Conservation (phyloP, 30 jellyfish, hydroid and myxozoan genomes). For the Aurelia aurita complex sp. Pacific region DNA sequence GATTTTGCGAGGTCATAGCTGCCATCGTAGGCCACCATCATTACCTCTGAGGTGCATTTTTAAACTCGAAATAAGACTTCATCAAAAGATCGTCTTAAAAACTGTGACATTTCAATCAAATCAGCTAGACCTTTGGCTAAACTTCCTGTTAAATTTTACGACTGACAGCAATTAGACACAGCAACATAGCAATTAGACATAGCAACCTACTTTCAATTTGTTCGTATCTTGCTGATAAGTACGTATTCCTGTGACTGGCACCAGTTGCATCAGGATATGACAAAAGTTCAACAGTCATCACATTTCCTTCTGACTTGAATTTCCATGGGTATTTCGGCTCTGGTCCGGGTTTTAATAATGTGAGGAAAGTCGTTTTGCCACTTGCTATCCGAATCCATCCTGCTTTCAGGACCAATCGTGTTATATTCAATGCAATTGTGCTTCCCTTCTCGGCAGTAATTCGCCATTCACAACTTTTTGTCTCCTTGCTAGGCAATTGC, state of each 20-base stretch:
- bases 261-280: slow-evolving; percentile 67
- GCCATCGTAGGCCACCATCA: too few relatives aligned
- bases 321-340: slow-evolving; percentile 67
- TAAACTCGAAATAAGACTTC: too few relatives aligned
- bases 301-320: slow-evolving; percentile 55
- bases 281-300: slow-evolving; percentile 56
- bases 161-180: background rate
- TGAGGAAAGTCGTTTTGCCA: slow-evolving; percentile 53
- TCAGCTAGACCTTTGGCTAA: too few relatives aligned
- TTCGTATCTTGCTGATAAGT: slow-evolving; percentile 26
- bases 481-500: slow-evolving; percentile 48
- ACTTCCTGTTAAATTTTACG: too few relatives aligned
- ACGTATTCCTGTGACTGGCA: slow-evolving; percentile 9
- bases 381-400: slow-evolving; percentile 76
- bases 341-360: slow-evolving; percentile 65
- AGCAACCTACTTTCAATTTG: slow-evolving; percentile 16
- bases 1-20: too few relatives aligned
- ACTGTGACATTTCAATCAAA: too few relatives aligned
- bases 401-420: slow-evolving; percentile 47
- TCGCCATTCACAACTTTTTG: slow-evolving; percentile 80
- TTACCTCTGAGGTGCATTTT: too few relatives aligned
- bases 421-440: slow-evolving; percentile 53
- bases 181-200: background rate
- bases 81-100: too few relatives aligned
- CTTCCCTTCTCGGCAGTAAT: slow-evolving; percentile 58